Conservation (phyloP, 92 coral and sea anemone species). For the Palythoa heliodiscus region DNA sequence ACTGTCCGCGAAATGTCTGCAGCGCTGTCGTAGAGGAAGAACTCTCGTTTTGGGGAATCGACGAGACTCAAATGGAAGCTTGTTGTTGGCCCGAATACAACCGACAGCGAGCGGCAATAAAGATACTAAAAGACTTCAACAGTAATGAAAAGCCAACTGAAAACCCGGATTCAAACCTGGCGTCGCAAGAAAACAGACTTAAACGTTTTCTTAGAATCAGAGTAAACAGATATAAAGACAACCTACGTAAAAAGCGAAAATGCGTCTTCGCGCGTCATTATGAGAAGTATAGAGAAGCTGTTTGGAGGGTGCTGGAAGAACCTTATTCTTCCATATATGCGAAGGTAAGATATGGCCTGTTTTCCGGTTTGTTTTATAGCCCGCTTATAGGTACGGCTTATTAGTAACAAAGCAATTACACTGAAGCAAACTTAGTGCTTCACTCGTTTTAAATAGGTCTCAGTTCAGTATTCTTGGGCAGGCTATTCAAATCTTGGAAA, state of each 20-base stretch:
- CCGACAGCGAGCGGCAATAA: conserved; percentile 74
- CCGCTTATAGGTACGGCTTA: neutral
- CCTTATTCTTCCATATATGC: conserved; percentile 73
- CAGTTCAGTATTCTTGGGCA: neutral
- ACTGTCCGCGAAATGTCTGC: conserved; percentile 81
- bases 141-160: conserved; percentile 46
- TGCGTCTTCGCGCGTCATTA: conserved; percentile 37
- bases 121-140: conserved; percentile 63
- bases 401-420: neutral
- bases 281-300: conserved; percentile 46
- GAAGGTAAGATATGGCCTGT: conserved; percentile 52
- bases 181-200: conserved; percentile 25
- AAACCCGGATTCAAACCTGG: conserved; percentile 42
- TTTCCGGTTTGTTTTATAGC: neutral
- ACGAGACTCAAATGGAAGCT: conserved; percentile 75
- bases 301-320: conserved; percentile 74
- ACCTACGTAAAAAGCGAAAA: conserved; percentile 28
- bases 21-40: conserved; percentile 79
- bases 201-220: conserved; percentile 31
- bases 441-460: neutral
- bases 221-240: neutral
- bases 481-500: no score
- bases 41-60: conserved; percentile 86
- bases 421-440: neutral
- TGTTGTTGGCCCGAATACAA: conserved; percentile 89